phyloP scores from a whole-genome alignment of 1,140 invertebrate species.

The Anastatus disparis region DNA sequence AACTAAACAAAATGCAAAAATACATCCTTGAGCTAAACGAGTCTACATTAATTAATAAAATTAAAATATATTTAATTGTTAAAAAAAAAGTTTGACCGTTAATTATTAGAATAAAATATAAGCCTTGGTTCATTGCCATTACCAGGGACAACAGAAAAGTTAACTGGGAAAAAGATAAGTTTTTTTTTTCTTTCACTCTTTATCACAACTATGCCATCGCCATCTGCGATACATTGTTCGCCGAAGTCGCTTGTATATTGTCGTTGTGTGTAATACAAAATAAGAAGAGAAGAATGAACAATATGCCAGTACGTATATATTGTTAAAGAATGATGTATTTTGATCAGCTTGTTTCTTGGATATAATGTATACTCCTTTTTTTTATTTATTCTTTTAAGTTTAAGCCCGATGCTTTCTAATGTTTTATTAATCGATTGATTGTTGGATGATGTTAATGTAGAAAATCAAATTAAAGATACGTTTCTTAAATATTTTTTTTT shows the following conservation, averaged over 20 bases:
- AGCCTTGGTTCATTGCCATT: conserved; percentile 31
- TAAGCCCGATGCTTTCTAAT: too few relatives aligned
- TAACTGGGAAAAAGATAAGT: neutral
- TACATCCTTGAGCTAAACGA: too few relatives aligned
- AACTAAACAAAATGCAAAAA: too few relatives aligned
- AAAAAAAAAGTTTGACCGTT: neutral
- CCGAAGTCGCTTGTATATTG: neutral
- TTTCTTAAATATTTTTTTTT: too few relatives aligned
- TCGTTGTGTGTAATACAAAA: too few relatives aligned
- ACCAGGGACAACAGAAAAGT: neutral
- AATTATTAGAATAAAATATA: too few relatives aligned
- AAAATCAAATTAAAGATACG: too few relatives aligned
- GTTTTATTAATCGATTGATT: too few relatives aligned
- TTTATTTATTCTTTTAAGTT: too few relatives aligned
- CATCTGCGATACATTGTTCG: conserved; percentile 6
- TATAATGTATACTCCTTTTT: too few relatives aligned
- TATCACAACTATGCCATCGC: conserved; percentile 19
- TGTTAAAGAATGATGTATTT: conserved; percentile 9
- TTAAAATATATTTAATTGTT: conserved; percentile 14
- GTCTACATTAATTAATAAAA: neutral
- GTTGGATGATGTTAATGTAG: too few relatives aligned
- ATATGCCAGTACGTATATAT: too few relatives aligned
- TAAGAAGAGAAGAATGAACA: neutral
- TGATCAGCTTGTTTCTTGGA: neutral
- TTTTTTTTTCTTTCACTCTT: neutral